phyloP scores from a whole-genome alignment of 2,888 invertebrate species.

The Volucella bombylans region DNA sequence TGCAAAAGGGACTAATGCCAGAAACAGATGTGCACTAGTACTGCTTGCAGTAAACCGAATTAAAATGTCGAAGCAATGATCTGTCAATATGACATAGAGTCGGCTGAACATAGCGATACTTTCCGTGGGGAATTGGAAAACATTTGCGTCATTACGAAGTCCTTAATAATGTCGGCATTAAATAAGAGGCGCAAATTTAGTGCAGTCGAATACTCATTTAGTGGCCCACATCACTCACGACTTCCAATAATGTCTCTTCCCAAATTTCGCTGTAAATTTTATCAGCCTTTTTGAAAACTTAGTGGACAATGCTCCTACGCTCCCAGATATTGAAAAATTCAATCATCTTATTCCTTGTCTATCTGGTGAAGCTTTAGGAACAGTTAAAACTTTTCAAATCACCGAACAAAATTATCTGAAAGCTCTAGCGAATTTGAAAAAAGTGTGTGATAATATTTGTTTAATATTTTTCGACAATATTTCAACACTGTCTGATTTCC shows the following conservation, averaged over 20 bases:
- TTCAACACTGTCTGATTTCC: conserved; percentile 62
- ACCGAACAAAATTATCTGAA: conserved; percentile 64
- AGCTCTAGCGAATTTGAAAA: conserved; percentile 30
- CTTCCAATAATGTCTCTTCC: conserved; percentile 38
- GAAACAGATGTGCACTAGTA: no score
- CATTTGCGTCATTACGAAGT: conserved; percentile 8
- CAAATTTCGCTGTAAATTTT: conserved; percentile 27
- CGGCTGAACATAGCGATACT: background rate
- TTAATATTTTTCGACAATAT: conserved; percentile 69
- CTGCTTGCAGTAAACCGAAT: no score
- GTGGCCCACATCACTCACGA: conserved; percentile 21
- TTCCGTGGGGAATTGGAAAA: conserved; percentile 16
- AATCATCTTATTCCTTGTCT: conserved; percentile 53
- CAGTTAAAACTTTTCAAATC: conserved; percentile 61
- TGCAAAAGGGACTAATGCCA: no score
- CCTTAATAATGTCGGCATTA: conserved; percentile 1
- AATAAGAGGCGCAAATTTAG: conserved; percentile 27
- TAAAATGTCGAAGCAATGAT: no score
- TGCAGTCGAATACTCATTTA: conserved; percentile 14
- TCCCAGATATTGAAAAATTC: conserved; percentile 59
- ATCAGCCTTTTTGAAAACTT: conserved; percentile 32
- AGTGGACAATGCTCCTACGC: conserved; percentile 2
- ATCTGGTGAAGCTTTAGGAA: conserved; percentile 64
- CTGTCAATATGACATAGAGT: no score
- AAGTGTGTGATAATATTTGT: conserved; percentile 45